Evolutionary conservation across 2,113 vertebrate species (phyloP).

Genomic region (Pantherophis guttatus): DNA sequence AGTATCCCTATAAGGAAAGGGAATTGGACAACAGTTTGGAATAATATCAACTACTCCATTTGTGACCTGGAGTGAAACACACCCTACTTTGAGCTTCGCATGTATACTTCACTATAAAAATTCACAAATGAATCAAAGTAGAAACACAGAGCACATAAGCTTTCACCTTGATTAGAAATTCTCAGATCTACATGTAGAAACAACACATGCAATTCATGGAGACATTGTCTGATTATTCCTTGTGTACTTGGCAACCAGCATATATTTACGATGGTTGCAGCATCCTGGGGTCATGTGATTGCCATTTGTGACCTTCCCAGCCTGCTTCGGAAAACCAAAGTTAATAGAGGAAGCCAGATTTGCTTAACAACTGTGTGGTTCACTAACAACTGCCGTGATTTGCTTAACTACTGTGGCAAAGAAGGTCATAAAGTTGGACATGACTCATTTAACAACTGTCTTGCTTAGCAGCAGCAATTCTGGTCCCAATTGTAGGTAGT

Average conservation of each 20-base stretch:
- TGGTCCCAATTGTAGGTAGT: neutral
- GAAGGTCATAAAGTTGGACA: neutral
- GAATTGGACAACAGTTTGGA: neutral
- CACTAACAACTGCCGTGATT: neutral
- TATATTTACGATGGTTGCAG: no score
- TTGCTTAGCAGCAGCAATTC: neutral
- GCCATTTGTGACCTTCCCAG: no score
- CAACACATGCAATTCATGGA: neutral
- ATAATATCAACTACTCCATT: neutral
- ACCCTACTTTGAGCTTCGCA: neutral
- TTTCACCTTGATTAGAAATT: neutral
- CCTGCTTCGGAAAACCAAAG: neutral
- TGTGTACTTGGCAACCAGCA: no score
- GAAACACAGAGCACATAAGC: neutral
- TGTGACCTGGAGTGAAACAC: neutral
- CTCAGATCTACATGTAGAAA: neutral
- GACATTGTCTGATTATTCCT: neutral
- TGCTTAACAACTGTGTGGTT: neutral
- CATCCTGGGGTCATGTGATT: no score
- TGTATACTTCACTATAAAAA: neutral
- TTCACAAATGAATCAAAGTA: neutral
- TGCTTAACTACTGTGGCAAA: neutral
- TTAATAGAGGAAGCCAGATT: neutral
- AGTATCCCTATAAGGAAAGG: neutral
- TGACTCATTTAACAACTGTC: no score